Percentiles rank a stretch among this genome's conserved stretches.
These are phyloP conservation scores for Strix aluco DNA, from an alignment of 2,113 vertebrate species.

Conservation along the genomic window DNA sequence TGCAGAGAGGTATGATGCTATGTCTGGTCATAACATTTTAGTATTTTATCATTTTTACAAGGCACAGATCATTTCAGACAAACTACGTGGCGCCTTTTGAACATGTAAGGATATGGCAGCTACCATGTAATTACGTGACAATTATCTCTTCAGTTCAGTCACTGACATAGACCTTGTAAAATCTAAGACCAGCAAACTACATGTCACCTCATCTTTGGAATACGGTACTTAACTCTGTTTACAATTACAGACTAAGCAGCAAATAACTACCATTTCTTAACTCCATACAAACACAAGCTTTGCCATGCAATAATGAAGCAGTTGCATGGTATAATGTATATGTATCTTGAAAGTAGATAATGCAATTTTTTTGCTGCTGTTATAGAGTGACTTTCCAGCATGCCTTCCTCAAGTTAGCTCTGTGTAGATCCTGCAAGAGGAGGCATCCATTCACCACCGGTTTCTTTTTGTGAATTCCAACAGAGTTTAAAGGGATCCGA, in stretches of 20 bases:
- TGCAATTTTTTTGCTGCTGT: background rate
- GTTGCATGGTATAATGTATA: background rate
- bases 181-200: background rate
- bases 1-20: background rate
- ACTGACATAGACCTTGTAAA: background rate
- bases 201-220: background rate
- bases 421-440: background rate
- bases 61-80: constrained; percentile 1
- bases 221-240: background rate
- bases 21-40: background rate
- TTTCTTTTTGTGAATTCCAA: background rate
- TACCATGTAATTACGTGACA: background rate
- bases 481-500: background rate
- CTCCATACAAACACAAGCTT: background rate
- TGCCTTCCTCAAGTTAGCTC: background rate
- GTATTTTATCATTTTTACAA: constrained; percentile 13
- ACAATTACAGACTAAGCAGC: background rate
- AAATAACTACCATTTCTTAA: background rate
- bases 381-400: background rate
- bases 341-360: background rate
- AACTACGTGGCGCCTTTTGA: background rate
- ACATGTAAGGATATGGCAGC: background rate
- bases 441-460: background rate
- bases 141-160: background rate
- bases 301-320: background rate